phyloP scores from a whole-genome alignment of 2,888 invertebrate genomes.

The Penaeus monodon region DNA sequence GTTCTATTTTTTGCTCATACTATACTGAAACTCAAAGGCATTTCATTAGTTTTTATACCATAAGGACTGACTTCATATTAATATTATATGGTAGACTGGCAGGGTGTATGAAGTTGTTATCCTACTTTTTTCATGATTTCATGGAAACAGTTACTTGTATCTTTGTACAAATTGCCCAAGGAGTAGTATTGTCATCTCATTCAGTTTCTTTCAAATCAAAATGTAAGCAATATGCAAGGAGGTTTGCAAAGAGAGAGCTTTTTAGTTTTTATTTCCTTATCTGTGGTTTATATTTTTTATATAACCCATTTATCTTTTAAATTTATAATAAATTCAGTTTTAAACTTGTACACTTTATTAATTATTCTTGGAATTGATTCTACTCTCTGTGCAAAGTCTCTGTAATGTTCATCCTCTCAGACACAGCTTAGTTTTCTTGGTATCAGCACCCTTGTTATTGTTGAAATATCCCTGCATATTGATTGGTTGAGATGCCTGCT shows the following conservation, averaged over 20 bases:
- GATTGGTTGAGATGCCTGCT: constrained; percentile 7
- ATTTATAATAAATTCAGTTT: not conserved
- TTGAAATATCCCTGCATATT: not conserved
- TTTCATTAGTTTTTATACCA: constrained; percentile 21
- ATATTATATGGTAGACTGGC: constrained; percentile 15
- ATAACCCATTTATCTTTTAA: not conserved
- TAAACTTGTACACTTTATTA: not conserved
- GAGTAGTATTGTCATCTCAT: constrained; percentile 20
- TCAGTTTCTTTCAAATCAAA: constrained; percentile 33
- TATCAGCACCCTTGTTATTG: not conserved
- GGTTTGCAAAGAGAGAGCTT: constrained; percentile 15
- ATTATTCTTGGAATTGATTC: not conserved
- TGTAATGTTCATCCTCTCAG: not conserved
- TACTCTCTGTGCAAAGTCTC: constrained; percentile 3
- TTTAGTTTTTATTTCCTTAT: constrained; percentile 19
- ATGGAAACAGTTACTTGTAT: constrained; percentile 27
- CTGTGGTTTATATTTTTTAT: constrained; percentile 7
- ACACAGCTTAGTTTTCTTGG: not conserved
- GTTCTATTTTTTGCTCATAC: constrained; percentile 13
- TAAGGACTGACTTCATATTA: constrained; percentile 20
- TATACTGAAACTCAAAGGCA: not conserved
- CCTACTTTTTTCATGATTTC: constrained; percentile 11
- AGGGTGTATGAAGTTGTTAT: constrained; percentile 26
- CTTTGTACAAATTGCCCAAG: constrained; percentile 32
- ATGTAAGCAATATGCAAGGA: constrained; percentile 36